Evolutionary conservation across 2,113 vertebrate species (phyloP), one percentile per base, ranked within the genome.

Genomic region (Romanogobio albipinnatus): DNA sequence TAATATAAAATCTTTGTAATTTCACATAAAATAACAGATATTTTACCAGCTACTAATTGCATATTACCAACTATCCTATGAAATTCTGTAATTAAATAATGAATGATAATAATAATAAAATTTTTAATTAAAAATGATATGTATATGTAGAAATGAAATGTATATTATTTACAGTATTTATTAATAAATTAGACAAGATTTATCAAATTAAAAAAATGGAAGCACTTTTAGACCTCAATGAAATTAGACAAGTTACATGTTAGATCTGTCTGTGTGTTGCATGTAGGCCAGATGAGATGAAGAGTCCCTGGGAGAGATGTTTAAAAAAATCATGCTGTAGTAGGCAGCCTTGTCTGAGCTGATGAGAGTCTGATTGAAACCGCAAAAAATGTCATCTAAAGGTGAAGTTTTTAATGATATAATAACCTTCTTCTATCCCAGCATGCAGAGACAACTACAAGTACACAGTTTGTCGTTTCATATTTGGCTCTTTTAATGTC

Each of bases 361-460:
- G 76, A 59, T 76, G 22, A 77, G 53, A 58, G 19, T 76, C 51
- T 56, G 49, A 78, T 24, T 78, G 22, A 59, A 78, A 78, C 19
- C 19, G 76, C 51, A 59, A 59, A 19, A 76, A 76, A 77, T 58
- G 19, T 24, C 0, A 13, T 13, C 53, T 58, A 59, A 59, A 78
- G 17, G 33, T 59, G 11, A 39, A 59, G 19, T 59, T 39, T 13
- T 14, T 1, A 43, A 43, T 43, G 33, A 29, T 59, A 39, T 39
- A 59, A 56, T 19, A 11, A 11, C 15, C 8, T 11, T 13, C 51
- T 56, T 58, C 22, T 43, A 19, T 43, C 19, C 3, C 49, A 29
- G 9, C 26, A 53, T 19, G 74, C 26, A 58, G 24, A 76, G 49
- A 77, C 17, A 58, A 36, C 51, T 76, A 36, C 49, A 58, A 58